A percentile compares a stretch with the other conserved stretches of the same genome.
phyloP scores from a whole-genome alignment of 1,140 invertebrate species.

The Mycetomoellerius zeteki region DNA sequence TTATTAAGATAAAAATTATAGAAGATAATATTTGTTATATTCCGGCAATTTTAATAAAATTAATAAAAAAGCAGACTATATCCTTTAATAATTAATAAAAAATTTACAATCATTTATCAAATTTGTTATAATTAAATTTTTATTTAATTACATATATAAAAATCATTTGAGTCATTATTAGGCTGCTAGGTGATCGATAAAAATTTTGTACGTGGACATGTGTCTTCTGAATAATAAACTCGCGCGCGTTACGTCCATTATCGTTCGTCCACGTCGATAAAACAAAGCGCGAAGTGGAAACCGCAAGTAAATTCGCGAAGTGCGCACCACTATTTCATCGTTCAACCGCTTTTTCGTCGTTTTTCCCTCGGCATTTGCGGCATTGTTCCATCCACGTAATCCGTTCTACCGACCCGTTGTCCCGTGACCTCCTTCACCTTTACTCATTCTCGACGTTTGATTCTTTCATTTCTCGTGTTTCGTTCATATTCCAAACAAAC shows the following conservation, averaged over 20 bases:
- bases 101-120: not conserved
- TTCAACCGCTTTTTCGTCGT: constrained; percentile 15
- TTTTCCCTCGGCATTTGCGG: constrained; percentile 54
- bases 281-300: constrained; percentile 37
- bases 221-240: constrained; percentile 39
- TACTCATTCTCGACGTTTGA: constrained; percentile 41
- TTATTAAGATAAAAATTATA: too few relatives aligned
- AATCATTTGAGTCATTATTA: not conserved
- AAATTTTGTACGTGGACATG: not conserved
- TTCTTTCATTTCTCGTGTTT: constrained; percentile 37
- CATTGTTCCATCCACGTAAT: constrained; percentile 55
- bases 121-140: not conserved
- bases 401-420: constrained; percentile 43
- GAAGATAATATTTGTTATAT: not conserved
- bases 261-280: constrained; percentile 16
- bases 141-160: not conserved
- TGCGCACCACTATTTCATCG: constrained; percentile 43
- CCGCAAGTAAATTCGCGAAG: constrained; percentile 53
- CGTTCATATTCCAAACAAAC: constrained; percentile 49
- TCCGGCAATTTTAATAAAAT: not conserved
- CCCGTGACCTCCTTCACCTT: constrained; percentile 48
- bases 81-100: not conserved
- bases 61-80: not conserved
- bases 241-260: constrained; percentile 10
- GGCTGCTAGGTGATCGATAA: not conserved